phyloP scores from a whole-genome alignment of 37 sponge, comb jelly and placozoan genomes.

The Halisarca cf. caerulea region DNA sequence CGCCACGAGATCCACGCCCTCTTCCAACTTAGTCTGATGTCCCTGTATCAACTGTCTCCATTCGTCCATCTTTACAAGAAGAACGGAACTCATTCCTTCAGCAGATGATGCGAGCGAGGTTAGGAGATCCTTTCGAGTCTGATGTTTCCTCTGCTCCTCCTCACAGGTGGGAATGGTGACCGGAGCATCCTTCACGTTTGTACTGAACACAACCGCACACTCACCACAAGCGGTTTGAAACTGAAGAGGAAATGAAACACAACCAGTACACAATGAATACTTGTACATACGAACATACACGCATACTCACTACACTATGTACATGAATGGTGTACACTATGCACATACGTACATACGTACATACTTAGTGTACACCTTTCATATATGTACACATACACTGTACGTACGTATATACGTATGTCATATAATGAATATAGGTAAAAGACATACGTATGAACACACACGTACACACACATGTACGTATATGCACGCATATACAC shows the following conservation, averaged over 20 bases:
- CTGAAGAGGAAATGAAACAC: neutral
- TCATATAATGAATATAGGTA: neutral
- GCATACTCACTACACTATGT: neutral
- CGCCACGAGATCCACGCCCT: neutral
- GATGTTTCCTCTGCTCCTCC: neutral
- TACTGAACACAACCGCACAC: neutral
- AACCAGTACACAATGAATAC: neutral
- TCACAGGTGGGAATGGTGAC: neutral
- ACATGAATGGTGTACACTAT: no score
- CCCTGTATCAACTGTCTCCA: neutral
- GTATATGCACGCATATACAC: no score
- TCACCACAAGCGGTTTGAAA: neutral
- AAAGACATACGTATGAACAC: no score
- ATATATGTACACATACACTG: conserved; percentile 1
- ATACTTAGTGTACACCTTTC: no score
- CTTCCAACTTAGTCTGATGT: neutral
- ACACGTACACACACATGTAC: neutral
- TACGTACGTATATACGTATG: neutral
- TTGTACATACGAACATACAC: neutral
- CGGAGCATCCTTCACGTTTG: neutral
- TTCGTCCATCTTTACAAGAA: neutral
- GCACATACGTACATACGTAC: neutral
- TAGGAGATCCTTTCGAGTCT: neutral
- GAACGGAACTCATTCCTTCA: neutral
- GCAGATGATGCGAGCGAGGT: neutral